Evolutionary conservation across 1,140 invertebrate species (phyloP).

Genomic region (Mya arenaria): DNA sequence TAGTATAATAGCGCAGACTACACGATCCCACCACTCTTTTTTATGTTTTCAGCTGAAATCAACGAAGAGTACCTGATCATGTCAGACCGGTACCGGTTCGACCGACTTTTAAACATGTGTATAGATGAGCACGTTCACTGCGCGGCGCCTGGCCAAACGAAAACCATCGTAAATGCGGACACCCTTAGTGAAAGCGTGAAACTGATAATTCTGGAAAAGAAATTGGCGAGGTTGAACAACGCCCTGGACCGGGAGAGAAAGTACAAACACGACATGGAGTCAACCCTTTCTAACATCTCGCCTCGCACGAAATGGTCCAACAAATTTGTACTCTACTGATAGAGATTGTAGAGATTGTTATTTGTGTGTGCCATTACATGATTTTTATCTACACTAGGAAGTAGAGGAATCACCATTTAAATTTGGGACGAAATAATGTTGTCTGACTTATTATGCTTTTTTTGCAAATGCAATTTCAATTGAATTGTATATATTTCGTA

Average conservation of each 20-base stretch:
- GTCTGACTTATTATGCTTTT: too few relatives aligned
- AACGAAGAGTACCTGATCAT: constrained; percentile 48
- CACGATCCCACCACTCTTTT: too few relatives aligned
- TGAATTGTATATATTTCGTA: too few relatives aligned
- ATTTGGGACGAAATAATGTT: too few relatives aligned
- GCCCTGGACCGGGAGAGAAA: constrained; percentile 31
- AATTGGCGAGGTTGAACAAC: constrained; percentile 17
- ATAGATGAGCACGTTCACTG: constrained; percentile 28
- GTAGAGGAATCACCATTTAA: too few relatives aligned
- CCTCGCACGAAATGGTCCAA: constrained; percentile 40
- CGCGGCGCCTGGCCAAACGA: neutral
- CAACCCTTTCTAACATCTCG: neutral
- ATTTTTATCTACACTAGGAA: too few relatives aligned
- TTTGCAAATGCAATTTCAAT: too few relatives aligned
- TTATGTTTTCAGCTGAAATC: constrained; percentile 42
- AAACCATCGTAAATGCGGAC: constrained; percentile 17
- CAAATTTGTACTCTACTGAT: constrained; percentile 47
- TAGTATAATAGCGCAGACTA: too few relatives aligned
- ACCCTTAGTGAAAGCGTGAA: constrained; percentile 39
- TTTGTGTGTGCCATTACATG: too few relatives aligned
- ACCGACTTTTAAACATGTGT: constrained; percentile 9
- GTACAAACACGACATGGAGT: constrained; percentile 31
- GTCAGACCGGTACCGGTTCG: constrained; percentile 28
- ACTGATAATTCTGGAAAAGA: constrained; percentile 25
- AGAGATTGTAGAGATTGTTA: too few relatives aligned